These are phyloP conservation scores for Samia ricini DNA, from an alignment of 1,140 invertebrate genomes.

Conservation along the genomic window DNA sequence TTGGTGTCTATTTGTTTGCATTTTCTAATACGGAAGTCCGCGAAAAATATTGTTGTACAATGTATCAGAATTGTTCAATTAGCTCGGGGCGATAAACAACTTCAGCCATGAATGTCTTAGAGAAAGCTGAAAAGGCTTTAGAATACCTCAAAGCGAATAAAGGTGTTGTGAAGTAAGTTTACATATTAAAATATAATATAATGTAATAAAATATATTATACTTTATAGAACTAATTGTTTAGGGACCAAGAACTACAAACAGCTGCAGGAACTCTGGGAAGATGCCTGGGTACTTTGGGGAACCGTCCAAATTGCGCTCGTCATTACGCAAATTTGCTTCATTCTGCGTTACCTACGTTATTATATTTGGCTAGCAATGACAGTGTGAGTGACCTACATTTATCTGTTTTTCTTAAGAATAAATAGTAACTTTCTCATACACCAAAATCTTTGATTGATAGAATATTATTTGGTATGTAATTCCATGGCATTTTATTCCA, in stretches of 20 bases:
- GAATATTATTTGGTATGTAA: neutral
- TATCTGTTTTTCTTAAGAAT: constrained; percentile 2
- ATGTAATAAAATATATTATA: too few relatives aligned
- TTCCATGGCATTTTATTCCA: neutral
- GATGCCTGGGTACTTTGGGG: constrained; percentile 67
- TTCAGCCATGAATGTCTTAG: constrained; percentile 65
- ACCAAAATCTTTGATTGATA: neutral
- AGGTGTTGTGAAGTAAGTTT: constrained; percentile 61
- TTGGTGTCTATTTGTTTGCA: constrained; percentile 31
- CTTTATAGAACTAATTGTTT: too few relatives aligned
- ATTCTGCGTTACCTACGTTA: constrained; percentile 61
- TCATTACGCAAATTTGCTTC: constrained; percentile 70
- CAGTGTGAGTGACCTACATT: constrained; percentile 57
- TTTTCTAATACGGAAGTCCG: constrained; percentile 28
- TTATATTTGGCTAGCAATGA: constrained; percentile 66
- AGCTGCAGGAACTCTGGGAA: constrained; percentile 62
- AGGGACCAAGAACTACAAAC: constrained; percentile 70
- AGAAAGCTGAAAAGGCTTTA: constrained; percentile 73
- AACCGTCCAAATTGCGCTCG: constrained; percentile 60
- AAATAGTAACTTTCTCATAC: neutral
- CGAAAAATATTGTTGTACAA: neutral
- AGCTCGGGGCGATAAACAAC: constrained; percentile 19
- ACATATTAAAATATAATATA: too few relatives aligned
- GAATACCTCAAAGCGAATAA: constrained; percentile 67
- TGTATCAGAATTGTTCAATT: neutral